Evolutionary conservation across 2,113 vertebrate genomes (phyloP), one percentile per base, ranked within the genome.

Genomic region (Melanocharis versteri): DNA sequence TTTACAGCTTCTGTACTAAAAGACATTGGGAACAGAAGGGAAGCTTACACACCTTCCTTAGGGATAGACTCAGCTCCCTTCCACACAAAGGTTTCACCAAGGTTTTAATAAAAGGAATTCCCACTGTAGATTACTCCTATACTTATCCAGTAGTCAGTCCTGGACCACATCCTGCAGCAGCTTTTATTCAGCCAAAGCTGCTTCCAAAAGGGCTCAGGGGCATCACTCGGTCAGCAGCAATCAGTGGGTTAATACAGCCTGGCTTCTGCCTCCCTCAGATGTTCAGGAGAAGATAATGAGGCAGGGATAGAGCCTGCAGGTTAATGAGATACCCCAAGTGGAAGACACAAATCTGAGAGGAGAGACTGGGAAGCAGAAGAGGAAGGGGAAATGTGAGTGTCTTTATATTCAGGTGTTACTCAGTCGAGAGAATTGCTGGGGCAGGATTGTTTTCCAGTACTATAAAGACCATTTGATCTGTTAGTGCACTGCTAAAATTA

Each of bases 261-360:
- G 60, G 30, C 71, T 91, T 65, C 75, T 91, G 81, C 54, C 24
- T 90, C 77, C 58, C 48, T 90, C 84, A 83, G 79, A 89, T 93
- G 68, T 84, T 93, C 70, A 51, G 53, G 35, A 82, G 61, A 78
- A 93, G 85, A 94, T 92, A 94, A 93, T 93, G 83, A 94, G 92
- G 60, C 68, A 78, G 35, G 51, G 76, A 77, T 12, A 62, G 83
- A 92, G 42, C 61, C 70, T 81, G 71, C 71, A 84, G 90, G 76
- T 94, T 94, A 96, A 95, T 93, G 90, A 95, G 68, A 54, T 88
- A 88, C 44, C 89, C 70, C 78, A 92, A 90, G 42, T 92, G 79
- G 78, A 94, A 83, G 71, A 45, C 62, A 85, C 58, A 65, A 91
- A 82, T 87, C 65, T 76, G 70, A 85, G 62, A 77, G 40, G 39